Conservation (phyloP, 2,113 vertebrate species). For the Toxostoma redivivum region DNA sequence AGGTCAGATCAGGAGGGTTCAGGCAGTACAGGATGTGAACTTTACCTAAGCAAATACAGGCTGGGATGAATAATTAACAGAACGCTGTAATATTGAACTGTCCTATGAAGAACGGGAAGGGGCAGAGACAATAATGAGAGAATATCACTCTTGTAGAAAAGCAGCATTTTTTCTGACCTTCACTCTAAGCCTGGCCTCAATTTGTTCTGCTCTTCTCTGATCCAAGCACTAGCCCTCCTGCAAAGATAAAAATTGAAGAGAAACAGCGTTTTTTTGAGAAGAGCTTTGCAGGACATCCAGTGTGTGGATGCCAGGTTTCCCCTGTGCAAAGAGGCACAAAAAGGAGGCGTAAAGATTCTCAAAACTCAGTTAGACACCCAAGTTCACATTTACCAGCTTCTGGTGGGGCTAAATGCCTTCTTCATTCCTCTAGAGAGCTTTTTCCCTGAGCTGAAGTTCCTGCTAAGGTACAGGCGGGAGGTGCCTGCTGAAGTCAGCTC, state of each 20-base stretch:
- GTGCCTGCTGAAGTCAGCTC: not conserved
- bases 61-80: slow-evolving; percentile 53
- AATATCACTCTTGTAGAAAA: not conserved
- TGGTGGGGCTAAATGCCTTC: not conserved
- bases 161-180: not conserved
- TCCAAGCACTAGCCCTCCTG: not conserved
- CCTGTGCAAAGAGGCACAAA: not conserved
- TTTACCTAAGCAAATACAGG: not conserved
- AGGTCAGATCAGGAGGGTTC: not conserved
- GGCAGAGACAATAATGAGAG: not conserved
- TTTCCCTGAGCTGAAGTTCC: not conserved
- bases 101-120: not conserved
- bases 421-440: not conserved
- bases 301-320: not conserved
- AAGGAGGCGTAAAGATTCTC: not conserved
- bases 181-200: not conserved
- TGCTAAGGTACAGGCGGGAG: not conserved
- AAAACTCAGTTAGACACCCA: not conserved
- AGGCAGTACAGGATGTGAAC: not conserved
- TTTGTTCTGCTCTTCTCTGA: not conserved
- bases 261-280: not conserved
- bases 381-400: not conserved
- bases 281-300: not conserved
- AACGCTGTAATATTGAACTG: not conserved
- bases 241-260: not conserved